Evolutionary conservation across 2,888 invertebrate genomes (phyloP).

Genomic region (Didymodactylos carnosus): DNA sequence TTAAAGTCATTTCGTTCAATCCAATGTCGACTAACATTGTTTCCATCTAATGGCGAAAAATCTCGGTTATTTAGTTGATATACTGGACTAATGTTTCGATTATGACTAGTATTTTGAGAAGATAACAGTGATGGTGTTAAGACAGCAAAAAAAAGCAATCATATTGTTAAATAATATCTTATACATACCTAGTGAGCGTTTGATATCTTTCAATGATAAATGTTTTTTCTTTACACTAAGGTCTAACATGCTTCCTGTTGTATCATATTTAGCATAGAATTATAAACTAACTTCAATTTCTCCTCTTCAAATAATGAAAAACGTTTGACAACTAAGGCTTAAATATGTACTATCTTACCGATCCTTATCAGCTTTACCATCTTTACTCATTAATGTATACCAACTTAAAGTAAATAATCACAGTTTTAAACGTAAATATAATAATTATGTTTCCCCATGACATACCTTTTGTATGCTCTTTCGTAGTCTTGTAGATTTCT

Average conservation of each 20-base stretch:
- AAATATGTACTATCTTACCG: too few relatives aligned
- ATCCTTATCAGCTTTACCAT: constrained; percentile 39
- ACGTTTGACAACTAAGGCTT: too few relatives aligned
- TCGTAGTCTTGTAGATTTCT: neutral
- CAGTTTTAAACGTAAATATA: constrained; percentile 4
- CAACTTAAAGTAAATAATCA: constrained; percentile 31
- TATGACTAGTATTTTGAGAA: too few relatives aligned
- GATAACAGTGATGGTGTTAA: too few relatives aligned
- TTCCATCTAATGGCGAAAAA: too few relatives aligned
- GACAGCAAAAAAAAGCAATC: too few relatives aligned
- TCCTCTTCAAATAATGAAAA: too few relatives aligned
- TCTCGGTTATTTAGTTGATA: too few relatives aligned
- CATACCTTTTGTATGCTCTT: neutral
- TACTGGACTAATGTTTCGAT: too few relatives aligned
- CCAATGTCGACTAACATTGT: too few relatives aligned
- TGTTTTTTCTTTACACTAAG: constrained; percentile 5
- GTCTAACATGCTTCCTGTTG: constrained; percentile 7
- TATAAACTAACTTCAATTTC: constrained; percentile 28
- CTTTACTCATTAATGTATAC: constrained; percentile 51
- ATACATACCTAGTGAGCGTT: neutral
- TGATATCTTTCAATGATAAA: constrained; percentile 9
- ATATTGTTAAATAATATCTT: too few relatives aligned
- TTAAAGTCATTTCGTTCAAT: too few relatives aligned
- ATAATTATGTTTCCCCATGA: neutral
- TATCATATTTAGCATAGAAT: constrained; percentile 24